phyloP scores from a whole-genome alignment of 2,113 vertebrate genomes.

The Leptosomus discolor region DNA sequence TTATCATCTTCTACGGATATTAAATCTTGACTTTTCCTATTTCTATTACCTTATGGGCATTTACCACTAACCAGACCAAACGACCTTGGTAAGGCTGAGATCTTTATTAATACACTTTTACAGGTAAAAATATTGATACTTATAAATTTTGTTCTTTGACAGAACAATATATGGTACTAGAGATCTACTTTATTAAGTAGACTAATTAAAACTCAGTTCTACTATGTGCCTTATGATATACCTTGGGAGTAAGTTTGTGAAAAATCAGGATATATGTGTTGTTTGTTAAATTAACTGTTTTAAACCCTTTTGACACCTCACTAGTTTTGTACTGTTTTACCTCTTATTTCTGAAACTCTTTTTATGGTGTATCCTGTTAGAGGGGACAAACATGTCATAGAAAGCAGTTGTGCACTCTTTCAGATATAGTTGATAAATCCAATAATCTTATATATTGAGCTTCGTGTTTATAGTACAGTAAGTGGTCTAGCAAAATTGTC shows the following conservation, averaged over 20 bases:
- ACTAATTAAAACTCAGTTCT: slow-evolving; percentile 98
- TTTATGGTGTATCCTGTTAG: slow-evolving; percentile 99
- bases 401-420: slow-evolving; percentile 99
- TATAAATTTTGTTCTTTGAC: slow-evolving; percentile 94
- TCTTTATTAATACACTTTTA: slow-evolving; percentile 86
- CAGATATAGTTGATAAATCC: slow-evolving; percentile 96
- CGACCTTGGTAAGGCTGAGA: slow-evolving; percentile 89
- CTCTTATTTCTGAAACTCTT: slow-evolving; percentile 98
- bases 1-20: slow-evolving; percentile 80
- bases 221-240: slow-evolving; percentile 99
- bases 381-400: slow-evolving; percentile 96
- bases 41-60: slow-evolving; percentile 88
- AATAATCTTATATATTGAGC: slow-evolving; percentile 99
- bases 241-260: slow-evolving; percentile 99
- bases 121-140: slow-evolving; percentile 89
- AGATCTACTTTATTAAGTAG: slow-evolving; percentile 94
- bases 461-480: slow-evolving; percentile 99
- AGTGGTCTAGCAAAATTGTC: slow-evolving; percentile 99
- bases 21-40: slow-evolving; percentile 85
- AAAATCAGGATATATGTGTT: slow-evolving; percentile 99
- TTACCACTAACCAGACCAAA: slow-evolving; percentile 98
- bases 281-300: slow-evolving; percentile 97
- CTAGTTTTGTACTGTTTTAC: slow-evolving; percentile 99
- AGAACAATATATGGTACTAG: slow-evolving; percentile 96
- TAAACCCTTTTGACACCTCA: slow-evolving; percentile 98